Conservation (phyloP, 2,888 invertebrate genomes). For the Odontomyia ornata region DNA sequence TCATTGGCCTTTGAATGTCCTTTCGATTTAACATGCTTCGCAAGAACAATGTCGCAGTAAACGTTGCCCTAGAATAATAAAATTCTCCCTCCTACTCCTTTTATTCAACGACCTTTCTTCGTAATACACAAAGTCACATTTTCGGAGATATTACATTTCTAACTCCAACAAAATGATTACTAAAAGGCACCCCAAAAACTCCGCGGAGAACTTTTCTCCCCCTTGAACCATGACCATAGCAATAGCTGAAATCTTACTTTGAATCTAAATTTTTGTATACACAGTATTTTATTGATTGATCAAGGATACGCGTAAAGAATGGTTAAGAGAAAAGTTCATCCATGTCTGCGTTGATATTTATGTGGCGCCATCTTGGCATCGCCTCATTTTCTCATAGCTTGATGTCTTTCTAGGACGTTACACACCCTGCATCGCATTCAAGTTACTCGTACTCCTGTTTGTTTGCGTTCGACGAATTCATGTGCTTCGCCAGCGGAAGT, state of each 20-base stretch:
- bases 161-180: too few relatives aligned
- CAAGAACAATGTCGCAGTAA: too few relatives aligned
- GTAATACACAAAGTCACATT: too few relatives aligned
- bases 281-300: background rate
- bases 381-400: background rate
- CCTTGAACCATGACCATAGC: too few relatives aligned
- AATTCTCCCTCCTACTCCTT: too few relatives aligned
- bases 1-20: too few relatives aligned
- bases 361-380: slow-evolving; percentile 15
- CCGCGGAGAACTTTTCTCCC: background rate
- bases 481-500: slow-evolving; percentile 17
- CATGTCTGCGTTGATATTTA: slow-evolving; percentile 22
- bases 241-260: background rate
- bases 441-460: background rate
- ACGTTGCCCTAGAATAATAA: too few relatives aligned
- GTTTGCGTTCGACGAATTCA: background rate
- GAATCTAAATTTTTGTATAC: background rate
- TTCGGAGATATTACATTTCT: too few relatives aligned
- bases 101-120: too few relatives aligned
- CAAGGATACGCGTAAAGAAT: background rate
- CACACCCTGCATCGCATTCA: background rate
- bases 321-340: background rate
- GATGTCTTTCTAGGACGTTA: background rate
- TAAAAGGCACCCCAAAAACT: too few relatives aligned
- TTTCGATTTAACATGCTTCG: too few relatives aligned